Conservation (phyloP, 1,140 invertebrate species). For the Trichogramma pretiosum region DNA sequence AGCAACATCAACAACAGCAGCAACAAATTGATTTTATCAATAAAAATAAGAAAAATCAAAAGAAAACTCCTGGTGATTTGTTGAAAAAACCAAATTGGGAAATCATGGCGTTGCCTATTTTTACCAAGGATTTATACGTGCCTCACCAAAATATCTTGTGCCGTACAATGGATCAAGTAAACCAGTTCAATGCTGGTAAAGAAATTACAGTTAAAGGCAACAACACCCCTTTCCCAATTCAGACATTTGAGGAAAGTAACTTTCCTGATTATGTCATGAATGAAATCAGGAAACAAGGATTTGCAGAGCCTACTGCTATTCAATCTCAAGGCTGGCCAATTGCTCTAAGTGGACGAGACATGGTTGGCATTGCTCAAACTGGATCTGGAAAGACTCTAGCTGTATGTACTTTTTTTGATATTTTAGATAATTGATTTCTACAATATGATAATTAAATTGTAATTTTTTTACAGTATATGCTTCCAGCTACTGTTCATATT, state of each 20-base stretch:
- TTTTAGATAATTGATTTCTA: constrained; percentile 2
- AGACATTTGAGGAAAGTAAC: constrained; percentile 80
- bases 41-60: constrained; percentile 35
- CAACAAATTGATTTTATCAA: constrained; percentile 31
- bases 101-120: constrained; percentile 62
- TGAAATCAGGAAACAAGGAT: constrained; percentile 74
- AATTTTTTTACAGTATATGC: constrained; percentile 55
- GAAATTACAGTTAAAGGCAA: constrained; percentile 83
- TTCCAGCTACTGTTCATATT: constrained; percentile 68
- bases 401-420: constrained; percentile 24
- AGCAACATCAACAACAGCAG: constrained; percentile 24
- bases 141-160: constrained; percentile 69
- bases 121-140: constrained; percentile 87
- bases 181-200: constrained; percentile 60
- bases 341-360: constrained; percentile 79
- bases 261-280: constrained; percentile 77
- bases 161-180: constrained; percentile 64
- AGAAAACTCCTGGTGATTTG: constrained; percentile 65
- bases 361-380: constrained; percentile 93
- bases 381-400: constrained; percentile 86
- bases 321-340: constrained; percentile 89
- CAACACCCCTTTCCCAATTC: constrained; percentile 74
- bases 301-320: constrained; percentile 77
- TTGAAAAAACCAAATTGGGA: constrained; percentile 83
- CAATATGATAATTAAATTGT: background rate